These are phyloP conservation scores for Ellobius talpinus DNA, from an alignment of 2,113 vertebrate species.

Conservation along the genomic window DNA sequence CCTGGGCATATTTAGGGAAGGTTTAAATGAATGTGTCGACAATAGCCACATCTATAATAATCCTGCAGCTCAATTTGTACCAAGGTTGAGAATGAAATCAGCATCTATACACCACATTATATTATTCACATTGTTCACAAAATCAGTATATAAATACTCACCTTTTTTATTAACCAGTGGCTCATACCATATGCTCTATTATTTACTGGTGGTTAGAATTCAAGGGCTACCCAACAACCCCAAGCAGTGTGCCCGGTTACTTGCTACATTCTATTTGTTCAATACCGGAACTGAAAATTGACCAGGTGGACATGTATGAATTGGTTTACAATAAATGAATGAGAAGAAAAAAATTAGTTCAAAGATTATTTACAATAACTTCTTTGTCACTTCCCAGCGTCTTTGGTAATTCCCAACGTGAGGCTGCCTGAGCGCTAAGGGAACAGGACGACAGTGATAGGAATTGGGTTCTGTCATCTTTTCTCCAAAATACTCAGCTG, in stretches of 20 bases:
- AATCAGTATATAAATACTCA: not conserved
- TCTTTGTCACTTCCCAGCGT: not conserved
- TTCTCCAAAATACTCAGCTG: conserved; percentile 26
- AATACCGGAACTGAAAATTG: conserved; percentile 39
- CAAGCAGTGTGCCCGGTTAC: not conserved
- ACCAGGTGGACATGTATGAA: not conserved
- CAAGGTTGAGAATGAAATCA: conserved; percentile 41
- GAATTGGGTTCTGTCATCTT: not conserved
- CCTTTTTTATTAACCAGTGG: not conserved
- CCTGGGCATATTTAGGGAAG: not conserved
- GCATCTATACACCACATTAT: not conserved
- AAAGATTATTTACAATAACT: not conserved
- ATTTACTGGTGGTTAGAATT: conserved; percentile 18
- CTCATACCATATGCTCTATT: not conserved
- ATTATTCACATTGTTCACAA: not conserved
- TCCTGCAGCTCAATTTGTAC: conserved; percentile 28
- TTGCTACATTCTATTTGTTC: not conserved
- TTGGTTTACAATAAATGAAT: not conserved
- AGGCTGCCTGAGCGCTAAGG: not conserved
- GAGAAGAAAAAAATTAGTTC: not conserved
- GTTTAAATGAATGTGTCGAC: conserved; percentile 40
- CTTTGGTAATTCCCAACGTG: not conserved
- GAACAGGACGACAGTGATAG: not conserved
- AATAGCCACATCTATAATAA: not conserved
- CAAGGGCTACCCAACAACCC: not conserved